Evolutionary conservation across 2,797 vertebrate genomes (phyloP).

Genomic region (Microcaecilia unicolor): DNA sequence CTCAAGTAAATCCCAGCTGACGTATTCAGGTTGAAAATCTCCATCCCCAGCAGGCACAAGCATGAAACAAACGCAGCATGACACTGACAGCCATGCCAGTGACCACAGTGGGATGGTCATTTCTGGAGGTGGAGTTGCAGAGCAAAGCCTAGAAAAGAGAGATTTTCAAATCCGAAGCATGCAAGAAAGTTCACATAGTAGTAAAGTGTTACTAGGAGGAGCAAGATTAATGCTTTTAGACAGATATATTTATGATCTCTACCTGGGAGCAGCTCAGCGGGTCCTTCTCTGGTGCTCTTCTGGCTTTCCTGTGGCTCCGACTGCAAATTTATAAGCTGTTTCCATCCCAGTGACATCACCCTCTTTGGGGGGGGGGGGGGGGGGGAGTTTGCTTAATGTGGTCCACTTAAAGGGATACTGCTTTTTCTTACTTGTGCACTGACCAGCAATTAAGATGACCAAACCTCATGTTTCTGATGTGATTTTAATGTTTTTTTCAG

Average conservation of each 20-base stretch:
- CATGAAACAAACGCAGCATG: not conserved
- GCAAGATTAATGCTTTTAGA: conserved; percentile 5
- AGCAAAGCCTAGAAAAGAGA: not conserved
- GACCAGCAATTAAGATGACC: too few species aligned
- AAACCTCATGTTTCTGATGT: too few species aligned
- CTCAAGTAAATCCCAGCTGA: conserved; percentile 12
- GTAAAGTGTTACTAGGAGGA: not conserved
- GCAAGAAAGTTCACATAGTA: not conserved
- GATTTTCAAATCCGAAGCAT: not conserved
- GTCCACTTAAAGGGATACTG: conserved; percentile 19
- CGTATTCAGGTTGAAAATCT: not conserved
- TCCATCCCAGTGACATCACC: conserved; percentile 10
- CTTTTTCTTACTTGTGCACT: too few species aligned
- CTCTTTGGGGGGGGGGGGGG: not conserved
- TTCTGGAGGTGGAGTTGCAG: not conserved
- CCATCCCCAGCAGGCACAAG: conserved; percentile 1
- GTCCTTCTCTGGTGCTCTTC: conserved; percentile 9
- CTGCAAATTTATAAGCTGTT: conserved; percentile 21
- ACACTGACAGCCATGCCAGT: not conserved
- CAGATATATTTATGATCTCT: not conserved
- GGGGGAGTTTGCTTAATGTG: conserved; percentile 16
- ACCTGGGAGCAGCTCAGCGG: conserved; percentile 13
- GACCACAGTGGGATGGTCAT: not conserved
- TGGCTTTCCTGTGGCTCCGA: conserved; percentile 1
- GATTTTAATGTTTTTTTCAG: too few species aligned